Base-by-base conservation (phyloP, 1,140 invertebrate species). In the Sesamia nonagrioides region DNA sequence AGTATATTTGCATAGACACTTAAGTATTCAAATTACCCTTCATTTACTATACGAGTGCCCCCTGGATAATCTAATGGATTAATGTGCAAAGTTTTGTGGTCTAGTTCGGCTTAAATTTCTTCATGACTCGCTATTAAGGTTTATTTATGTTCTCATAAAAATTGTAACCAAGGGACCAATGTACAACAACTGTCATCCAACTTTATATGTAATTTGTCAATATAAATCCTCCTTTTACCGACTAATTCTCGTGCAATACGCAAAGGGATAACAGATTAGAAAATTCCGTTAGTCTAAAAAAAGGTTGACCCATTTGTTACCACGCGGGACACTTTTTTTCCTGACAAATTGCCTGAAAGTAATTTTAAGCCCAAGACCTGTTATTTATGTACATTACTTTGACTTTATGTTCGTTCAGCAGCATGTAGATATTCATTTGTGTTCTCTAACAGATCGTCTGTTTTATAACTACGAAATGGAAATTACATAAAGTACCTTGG, bases 311-410 rank as follows among this genome's bases (percentile, higher is more conserved):
- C 89, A 91, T 92, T 90, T 90, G 86, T 92, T 91, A 84, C 78
- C 78, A 79, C 45, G 73, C 73, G 86, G 86, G 89, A 89, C 87
- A 91, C 91, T 91, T 91, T 91, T 68, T 88, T 87, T 87, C 87
- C 87, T 89, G 88, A 92, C 90, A 92, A 92, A 92, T 92, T 89
- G 90, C 81, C 84, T 88, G 91, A 87, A 90, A 91, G 89, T 91
- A 92, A 92, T 90, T 91, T 91, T 91, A 89, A 89, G 84, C 89
- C 87, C 80, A 87, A 88, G 86, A 87, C 85, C 86, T 83, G 88
- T 91, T 91, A 92, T 91, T 92, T 91, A 91, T 91, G 88, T 86
- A 83, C 87, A 87, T 88, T 86, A 87, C 86, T 80, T 73, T 78
- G 82, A 79, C 77, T 89, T 89, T 90, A 87, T 88, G 82, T 85